phyloP scores from a whole-genome alignment of 2,113 vertebrate genomes.

The Synodontis membranacea region DNA sequence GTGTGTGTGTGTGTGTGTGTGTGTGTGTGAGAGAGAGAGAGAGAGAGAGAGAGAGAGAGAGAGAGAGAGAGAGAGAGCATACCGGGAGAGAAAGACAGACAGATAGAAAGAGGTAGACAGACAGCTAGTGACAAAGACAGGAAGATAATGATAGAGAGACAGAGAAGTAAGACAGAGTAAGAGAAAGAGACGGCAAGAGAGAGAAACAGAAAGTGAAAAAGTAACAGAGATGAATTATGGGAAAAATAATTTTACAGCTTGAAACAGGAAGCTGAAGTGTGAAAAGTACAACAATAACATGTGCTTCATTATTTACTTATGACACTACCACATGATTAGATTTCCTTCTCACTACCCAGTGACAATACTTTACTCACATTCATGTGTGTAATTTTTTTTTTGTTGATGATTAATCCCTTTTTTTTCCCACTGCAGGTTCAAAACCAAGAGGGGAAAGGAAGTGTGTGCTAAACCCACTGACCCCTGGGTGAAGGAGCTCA shows the following conservation, averaged over 20 bases:
- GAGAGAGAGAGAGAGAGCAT: background rate
- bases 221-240: background rate
- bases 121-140: background rate
- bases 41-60: background rate
- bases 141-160: background rate
- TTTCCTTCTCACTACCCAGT: background rate
- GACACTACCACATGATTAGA: background rate
- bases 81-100: background rate
- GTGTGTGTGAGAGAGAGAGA: background rate
- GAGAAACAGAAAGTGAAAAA: background rate
- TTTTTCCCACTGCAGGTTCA: constrained; percentile 58
- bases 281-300: background rate
- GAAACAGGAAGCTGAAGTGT: background rate
- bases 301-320: background rate
- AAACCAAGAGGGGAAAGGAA: constrained; percentile 43
- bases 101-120: background rate
- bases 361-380: background rate
- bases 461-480: constrained; percentile 63
- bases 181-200: background rate
- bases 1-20: background rate
- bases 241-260: background rate
- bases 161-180: background rate
- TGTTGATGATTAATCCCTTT: background rate
- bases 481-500: constrained; percentile 62
- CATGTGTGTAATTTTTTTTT: too few relatives aligned